These are phyloP conservation scores for Eudyptes chrysolophus DNA, from an alignment of 2,113 vertebrate genomes.

Conservation along the genomic window DNA sequence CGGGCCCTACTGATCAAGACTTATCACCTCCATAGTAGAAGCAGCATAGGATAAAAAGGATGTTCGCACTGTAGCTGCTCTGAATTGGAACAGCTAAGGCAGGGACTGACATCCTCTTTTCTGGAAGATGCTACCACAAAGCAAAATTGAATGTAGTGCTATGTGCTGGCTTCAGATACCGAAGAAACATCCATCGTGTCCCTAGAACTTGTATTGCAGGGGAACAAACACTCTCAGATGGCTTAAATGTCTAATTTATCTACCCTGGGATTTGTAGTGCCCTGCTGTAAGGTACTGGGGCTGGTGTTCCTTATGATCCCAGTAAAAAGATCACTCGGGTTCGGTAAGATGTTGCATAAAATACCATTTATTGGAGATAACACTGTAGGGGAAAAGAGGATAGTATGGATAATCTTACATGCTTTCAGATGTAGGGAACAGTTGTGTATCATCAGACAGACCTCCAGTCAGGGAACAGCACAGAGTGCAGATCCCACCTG, in stretches of 20 bases:
- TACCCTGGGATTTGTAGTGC: not conserved
- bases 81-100: not conserved
- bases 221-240: not conserved
- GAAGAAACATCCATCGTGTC: not conserved
- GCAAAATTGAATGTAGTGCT: not conserved
- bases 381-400: not conserved
- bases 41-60: not conserved
- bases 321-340: not conserved
- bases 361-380: not conserved
- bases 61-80: not conserved
- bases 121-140: not conserved
- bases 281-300: not conserved
- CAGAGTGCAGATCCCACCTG: not conserved
- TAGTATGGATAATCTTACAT: not conserved
- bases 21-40: not conserved
- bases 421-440: not conserved
- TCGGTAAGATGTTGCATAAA: not conserved
- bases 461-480: not conserved
- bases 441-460: not conserved
- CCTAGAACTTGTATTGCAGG: not conserved
- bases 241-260: not conserved
- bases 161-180: not conserved
- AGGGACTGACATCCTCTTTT: not conserved
- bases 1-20: accelerated
- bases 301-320: not conserved